Conservation (phyloP, 2,888 invertebrate species). For the Caenorhabditis sinica region DNA sequence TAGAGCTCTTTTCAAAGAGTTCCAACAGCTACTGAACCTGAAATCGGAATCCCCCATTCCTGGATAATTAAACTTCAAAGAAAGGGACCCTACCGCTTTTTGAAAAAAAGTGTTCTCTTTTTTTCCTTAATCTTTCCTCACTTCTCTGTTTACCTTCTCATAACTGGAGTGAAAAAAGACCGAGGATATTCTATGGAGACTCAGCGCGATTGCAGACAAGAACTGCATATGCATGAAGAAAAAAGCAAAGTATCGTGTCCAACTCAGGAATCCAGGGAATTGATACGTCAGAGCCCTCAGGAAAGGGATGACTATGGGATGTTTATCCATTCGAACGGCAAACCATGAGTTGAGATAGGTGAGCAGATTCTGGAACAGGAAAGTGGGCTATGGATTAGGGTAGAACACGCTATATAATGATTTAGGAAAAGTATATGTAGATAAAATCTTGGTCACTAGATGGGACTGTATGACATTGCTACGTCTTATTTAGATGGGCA, state of each 20-base stretch:
- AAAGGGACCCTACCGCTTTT: too few species aligned
- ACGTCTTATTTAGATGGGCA: too few species aligned
- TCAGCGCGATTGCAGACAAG: slow-evolving; percentile 9
- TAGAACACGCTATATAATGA: too few species aligned
- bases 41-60: too few species aligned
- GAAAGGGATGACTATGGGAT: neutral
- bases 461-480: too few species aligned
- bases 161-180: slow-evolving; percentile 16
- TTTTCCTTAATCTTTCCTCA: too few species aligned
- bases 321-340: slow-evolving; percentile 12
- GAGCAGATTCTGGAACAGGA: slow-evolving; percentile 36
- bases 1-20: neutral
- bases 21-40: neutral
- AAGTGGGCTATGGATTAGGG: too few species aligned
- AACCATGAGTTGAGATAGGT: slow-evolving; percentile 34
- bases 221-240: slow-evolving; percentile 49
- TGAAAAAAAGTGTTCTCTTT: too few species aligned
- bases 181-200: slow-evolving; percentile 29
- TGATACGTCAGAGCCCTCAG: slow-evolving; percentile 10
- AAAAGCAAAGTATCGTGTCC: slow-evolving; percentile 11
- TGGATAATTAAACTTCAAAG: too few species aligned
- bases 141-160: slow-evolving; percentile 6
- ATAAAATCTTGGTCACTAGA: too few species aligned
- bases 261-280: slow-evolving; percentile 14
- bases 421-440: too few species aligned